Percentiles rank a stretch among this genome's conserved stretches.
Conservation (phyloP, 2,113 vertebrate species). For the Sula dactylatra region DNA sequence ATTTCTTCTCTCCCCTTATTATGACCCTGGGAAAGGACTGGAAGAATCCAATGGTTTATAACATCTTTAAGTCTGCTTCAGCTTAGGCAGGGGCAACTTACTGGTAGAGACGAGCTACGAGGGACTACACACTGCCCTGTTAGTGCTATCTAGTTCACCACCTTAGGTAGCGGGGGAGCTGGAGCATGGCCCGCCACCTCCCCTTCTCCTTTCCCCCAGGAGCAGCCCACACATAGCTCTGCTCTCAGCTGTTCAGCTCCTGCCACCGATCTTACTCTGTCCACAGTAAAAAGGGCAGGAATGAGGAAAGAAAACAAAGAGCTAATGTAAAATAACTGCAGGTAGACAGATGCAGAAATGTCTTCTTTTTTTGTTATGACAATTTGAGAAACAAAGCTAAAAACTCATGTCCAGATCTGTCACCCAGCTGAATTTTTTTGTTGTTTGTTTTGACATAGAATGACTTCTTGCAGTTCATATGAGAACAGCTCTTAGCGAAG, state of each 20-base stretch:
- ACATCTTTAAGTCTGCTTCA: background rate
- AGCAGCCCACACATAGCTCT: fast-evolving
- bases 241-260: background rate
- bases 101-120: background rate
- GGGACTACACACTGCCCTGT: fast-evolving
- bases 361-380: background rate
- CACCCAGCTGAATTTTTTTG: background rate
- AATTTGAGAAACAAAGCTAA: background rate
- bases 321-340: background rate
- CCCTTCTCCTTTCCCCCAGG: fast-evolving
- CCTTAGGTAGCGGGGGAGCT: background rate
- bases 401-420: background rate
- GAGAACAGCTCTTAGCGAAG: background rate
- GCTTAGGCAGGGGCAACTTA: background rate
- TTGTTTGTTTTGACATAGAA: background rate
- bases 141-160: background rate
- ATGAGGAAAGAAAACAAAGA: background rate
- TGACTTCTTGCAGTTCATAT: background rate
- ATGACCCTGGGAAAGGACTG: background rate
- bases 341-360: background rate
- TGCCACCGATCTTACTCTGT: fast-evolving
- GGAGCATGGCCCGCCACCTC: fast-evolving
- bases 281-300: background rate
- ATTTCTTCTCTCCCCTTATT: fast-evolving
- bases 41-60: background rate